phyloP scores from a whole-genome alignment of 2,888 invertebrate species.

The Pheosia tremula region DNA sequence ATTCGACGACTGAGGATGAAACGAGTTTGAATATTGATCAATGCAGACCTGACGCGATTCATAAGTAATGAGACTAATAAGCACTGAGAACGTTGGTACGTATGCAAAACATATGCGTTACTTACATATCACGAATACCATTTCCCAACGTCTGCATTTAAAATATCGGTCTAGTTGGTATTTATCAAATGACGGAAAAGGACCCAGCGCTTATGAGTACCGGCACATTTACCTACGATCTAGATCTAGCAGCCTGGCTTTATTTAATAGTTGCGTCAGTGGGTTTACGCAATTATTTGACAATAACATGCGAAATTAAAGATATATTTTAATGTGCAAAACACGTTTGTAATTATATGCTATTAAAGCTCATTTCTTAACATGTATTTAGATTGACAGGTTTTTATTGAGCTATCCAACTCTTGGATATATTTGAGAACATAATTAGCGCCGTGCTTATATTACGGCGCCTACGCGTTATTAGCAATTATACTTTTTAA shows the following conservation, averaged over 20 bases:
- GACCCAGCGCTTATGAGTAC: conserved; percentile 35
- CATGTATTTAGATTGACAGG: conserved; percentile 1
- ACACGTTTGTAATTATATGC: conserved; percentile 23
- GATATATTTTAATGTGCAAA: conserved; percentile 2
- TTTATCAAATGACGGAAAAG: conserved; percentile 43
- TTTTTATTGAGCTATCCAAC: conserved; percentile 2
- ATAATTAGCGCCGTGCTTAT: not conserved
- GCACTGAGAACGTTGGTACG: too few relatives aligned
- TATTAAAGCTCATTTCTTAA: conserved; percentile 23
- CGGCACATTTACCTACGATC: conserved; percentile 27
- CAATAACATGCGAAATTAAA: conserved; percentile 21
- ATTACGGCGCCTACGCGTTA: not conserved
- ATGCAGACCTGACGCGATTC: too few relatives aligned
- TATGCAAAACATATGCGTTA: not conserved
- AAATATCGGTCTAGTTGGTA: conserved; percentile 43
- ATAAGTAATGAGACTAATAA: too few relatives aligned
- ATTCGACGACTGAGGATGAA: too few relatives aligned
- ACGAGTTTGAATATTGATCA: too few relatives aligned
- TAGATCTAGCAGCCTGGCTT: conserved; percentile 39
- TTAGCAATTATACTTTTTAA: not conserved
- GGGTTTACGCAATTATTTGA: conserved; percentile 32
- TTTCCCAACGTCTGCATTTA: conserved; percentile 14
- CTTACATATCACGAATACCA: not conserved
- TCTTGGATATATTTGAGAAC: not conserved
- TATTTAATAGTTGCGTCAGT: conserved; percentile 33